A percentile compares a stretch with the other conserved stretches of the same genome.
Conservation (phyloP, 2,113 vertebrate species). For the Otolemur garnettii region DNA sequence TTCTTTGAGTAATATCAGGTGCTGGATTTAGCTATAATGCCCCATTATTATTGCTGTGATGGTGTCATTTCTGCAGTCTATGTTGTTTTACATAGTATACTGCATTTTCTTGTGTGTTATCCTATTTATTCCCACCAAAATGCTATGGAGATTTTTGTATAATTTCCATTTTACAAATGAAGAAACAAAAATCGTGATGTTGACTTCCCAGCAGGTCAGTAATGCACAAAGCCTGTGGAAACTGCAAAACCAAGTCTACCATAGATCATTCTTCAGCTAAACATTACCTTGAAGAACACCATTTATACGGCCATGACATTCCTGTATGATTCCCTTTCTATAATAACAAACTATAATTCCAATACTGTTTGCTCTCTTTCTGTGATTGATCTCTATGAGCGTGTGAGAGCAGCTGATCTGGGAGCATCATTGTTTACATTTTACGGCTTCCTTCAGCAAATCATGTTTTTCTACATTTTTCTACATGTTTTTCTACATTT, state of each 20-base stretch:
- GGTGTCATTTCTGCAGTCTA: neutral
- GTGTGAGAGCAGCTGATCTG: neutral
- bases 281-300: neutral
- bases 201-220: neutral
- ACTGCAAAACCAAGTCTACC: neutral
- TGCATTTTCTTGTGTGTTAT: neutral
- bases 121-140: neutral
- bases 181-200: slow-evolving; percentile 19
- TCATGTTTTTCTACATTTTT: neutral
- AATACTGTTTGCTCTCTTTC: neutral
- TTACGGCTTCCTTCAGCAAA: neutral
- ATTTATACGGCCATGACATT: neutral
- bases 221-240: neutral
- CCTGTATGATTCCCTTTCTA: neutral
- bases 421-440: neutral
- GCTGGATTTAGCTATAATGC: neutral
- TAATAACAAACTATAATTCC: neutral
- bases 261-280: neutral
- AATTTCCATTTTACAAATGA: neutral
- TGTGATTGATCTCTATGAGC: neutral
- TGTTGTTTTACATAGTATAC: neutral
- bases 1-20: neutral
- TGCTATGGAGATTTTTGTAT: neutral
- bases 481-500: neutral
- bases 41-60: slow-evolving; percentile 8